Percentiles rank a stretch among this genome's conserved stretches.
phyloP scores from a whole-genome alignment of 2,797 vertebrate genomes.

The Odontamblyopus rebecca region DNA sequence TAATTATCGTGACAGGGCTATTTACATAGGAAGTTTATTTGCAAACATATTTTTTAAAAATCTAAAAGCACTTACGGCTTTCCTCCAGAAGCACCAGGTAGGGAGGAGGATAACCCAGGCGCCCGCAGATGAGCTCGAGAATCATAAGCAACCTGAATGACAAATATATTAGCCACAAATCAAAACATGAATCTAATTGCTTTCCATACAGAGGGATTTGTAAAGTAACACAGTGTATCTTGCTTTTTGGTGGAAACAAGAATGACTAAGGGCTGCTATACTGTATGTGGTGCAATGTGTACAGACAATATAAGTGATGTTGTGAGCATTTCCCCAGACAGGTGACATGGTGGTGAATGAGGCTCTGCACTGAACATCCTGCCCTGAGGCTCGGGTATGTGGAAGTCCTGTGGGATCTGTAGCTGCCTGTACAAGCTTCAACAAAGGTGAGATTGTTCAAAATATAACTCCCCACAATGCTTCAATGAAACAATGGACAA shows the following conservation, averaged over 20 bases:
- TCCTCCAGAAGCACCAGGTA: constrained; percentile 81
- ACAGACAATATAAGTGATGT: constrained; percentile 18
- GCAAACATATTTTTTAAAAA: background rate
- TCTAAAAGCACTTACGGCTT: constrained; percentile 84
- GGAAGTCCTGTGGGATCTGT: constrained; percentile 14
- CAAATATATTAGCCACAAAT: background rate
- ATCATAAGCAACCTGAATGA: constrained; percentile 84
- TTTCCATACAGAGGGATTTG: background rate
- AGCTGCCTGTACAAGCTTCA: constrained; percentile 5
- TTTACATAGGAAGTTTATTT: background rate
- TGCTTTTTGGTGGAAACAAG: background rate
- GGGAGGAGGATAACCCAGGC: constrained; percentile 78
- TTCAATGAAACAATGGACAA: background rate
- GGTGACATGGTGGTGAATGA: constrained; percentile 14
- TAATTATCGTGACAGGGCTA: too few species aligned
- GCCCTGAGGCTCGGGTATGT: constrained; percentile 14
- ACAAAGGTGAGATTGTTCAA: background rate
- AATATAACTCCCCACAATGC: background rate
- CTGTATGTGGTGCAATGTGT: constrained; percentile 1
- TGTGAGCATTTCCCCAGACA: constrained; percentile 20
- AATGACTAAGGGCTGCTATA: background rate
- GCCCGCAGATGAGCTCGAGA: constrained; percentile 86
- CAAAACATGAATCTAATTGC: background rate
- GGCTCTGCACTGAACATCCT: constrained; percentile 16
- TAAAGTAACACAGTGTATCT: background rate